These are phyloP conservation scores for Xestobium rufovillosum DNA, from an alignment of 2,888 invertebrate species.

Conservation along the genomic window DNA sequence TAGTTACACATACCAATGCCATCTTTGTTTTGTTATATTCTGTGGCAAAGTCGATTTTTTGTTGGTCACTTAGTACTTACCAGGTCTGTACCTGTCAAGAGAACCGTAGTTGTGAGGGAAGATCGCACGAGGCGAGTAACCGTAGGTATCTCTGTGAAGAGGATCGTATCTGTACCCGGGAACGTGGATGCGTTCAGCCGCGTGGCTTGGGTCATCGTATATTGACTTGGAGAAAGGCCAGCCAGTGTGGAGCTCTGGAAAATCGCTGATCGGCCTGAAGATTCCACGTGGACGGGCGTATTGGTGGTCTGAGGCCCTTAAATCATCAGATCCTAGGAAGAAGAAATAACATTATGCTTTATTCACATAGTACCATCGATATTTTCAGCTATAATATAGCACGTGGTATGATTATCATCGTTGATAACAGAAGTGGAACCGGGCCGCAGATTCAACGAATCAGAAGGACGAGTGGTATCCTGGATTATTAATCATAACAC, in stretches of 20 bases:
- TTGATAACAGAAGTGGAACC: too few species aligned
- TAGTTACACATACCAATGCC: too few species aligned
- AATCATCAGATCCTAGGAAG: conserved; percentile 75
- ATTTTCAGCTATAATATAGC: not conserved
- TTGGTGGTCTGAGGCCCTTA: conserved; percentile 71
- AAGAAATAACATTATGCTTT: conserved; percentile 9
- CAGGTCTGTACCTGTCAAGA: conserved; percentile 73
- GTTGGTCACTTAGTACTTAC: conserved; percentile 54
- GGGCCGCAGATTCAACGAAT: too few species aligned
- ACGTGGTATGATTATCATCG: too few species aligned
- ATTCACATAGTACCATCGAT: conserved; percentile 10
- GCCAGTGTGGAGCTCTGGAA: conserved; percentile 62
- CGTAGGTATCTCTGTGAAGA: conserved; percentile 83
- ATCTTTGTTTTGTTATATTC: too few species aligned
- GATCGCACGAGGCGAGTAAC: conserved; percentile 81
- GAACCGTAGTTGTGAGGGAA: conserved; percentile 78
- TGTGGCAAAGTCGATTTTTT: too few species aligned
- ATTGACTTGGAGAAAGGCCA: conserved; percentile 80
- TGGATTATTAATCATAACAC: too few species aligned
- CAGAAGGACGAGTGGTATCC: too few species aligned
- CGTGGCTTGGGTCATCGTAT: conserved; percentile 75
- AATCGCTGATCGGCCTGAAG: conserved; percentile 59
- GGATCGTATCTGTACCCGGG: conserved; percentile 88
- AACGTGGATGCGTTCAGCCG: conserved; percentile 76
- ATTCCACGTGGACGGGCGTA: conserved; percentile 59